Base-by-base conservation (phyloP, 2,888 invertebrate genomes). In the Andrena minutula region DNA sequence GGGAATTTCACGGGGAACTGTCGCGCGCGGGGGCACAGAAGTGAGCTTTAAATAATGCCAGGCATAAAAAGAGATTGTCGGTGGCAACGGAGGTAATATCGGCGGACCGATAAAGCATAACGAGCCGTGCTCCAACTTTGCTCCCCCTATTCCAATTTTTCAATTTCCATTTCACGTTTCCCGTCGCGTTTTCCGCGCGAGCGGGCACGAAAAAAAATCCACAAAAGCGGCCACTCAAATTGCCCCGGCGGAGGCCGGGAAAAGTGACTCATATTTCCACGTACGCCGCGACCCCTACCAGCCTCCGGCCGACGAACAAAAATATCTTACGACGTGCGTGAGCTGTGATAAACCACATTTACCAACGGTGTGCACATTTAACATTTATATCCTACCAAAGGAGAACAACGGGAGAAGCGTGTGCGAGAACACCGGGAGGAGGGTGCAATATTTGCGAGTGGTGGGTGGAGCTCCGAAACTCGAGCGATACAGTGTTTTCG, bases 111-210 rank as follows among this genome's bases (percentile, higher is more conserved):
- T 89, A 89, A 88, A 88, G 74, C 81, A 83, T 86, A 85, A 89
- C 85, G 84, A 89, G 87, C 83, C 81, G 63, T 75, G 76, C 66
- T 68, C 68, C 75, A 78, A 76, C 78, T 58, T 65, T 60, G 72
- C 71, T 66, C 78, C 86, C 78, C 81, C 73, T 76, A 68, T 79
- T 77, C 53, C 83, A 79, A 89, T 89, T 89, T 89, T 89, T 88
- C 88, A 87, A 87, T 89, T 84, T 84, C 85, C 84, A 79, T 81
- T 87, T 83, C 79, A 82, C 82, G 76, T 87, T 86, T 87, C 80
- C 76, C 73, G 75, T 58, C 75, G 70, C 26, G 68, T 88, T 89
- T 89, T 89, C 87, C 87, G 41, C 79, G 68, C 32, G 86, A 83
- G 58, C 72, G 77, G 47, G 41, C 83, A 82, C 65, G 69, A 75